Conservation (phyloP, 2,888 invertebrate genomes). For the Mythimna pallens region DNA sequence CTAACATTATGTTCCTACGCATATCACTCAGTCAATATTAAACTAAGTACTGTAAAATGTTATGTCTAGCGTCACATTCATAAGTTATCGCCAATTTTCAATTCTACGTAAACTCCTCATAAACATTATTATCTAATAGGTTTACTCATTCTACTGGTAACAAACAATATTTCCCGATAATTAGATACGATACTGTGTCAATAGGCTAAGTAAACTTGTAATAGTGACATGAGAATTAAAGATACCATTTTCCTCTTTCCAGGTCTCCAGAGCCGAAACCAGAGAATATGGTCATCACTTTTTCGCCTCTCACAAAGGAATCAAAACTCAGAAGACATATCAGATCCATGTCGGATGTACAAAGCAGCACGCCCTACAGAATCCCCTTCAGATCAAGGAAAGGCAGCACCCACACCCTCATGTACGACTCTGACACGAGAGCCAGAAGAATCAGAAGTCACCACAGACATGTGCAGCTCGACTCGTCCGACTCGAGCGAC, state of each 20-base stretch:
- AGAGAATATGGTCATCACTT: constrained; percentile 71
- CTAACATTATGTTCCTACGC: constrained; percentile 9
- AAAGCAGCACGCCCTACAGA: constrained; percentile 85
- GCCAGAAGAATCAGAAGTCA: constrained; percentile 78
- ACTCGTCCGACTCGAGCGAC: constrained; percentile 87
- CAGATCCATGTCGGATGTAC: constrained; percentile 88
- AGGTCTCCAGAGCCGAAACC: constrained; percentile 81
- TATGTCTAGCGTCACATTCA: constrained; percentile 39
- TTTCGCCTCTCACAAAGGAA: constrained; percentile 83
- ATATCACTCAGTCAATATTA: constrained; percentile 42
- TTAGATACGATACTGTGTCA: constrained; percentile 24
- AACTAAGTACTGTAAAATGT: constrained; percentile 28
- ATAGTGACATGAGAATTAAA: constrained; percentile 11
- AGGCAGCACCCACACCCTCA: constrained; percentile 80
- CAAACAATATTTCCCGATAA: constrained; percentile 30
- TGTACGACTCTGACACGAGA: constrained; percentile 86
- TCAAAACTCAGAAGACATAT: constrained; percentile 85
- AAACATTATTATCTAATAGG: constrained; percentile 55
- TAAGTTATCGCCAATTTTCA: constrained; percentile 44
- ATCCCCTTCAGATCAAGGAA: constrained; percentile 80
- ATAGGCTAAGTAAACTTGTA: constrained; percentile 12
- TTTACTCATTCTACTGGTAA: constrained; percentile 35
- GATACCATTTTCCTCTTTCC: constrained; percentile 68
- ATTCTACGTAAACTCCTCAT: constrained; percentile 41
- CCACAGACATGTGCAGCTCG: constrained; percentile 74